Conservation (phyloP, 1,140 invertebrate species). For the Chironomus striatipennis region DNA sequence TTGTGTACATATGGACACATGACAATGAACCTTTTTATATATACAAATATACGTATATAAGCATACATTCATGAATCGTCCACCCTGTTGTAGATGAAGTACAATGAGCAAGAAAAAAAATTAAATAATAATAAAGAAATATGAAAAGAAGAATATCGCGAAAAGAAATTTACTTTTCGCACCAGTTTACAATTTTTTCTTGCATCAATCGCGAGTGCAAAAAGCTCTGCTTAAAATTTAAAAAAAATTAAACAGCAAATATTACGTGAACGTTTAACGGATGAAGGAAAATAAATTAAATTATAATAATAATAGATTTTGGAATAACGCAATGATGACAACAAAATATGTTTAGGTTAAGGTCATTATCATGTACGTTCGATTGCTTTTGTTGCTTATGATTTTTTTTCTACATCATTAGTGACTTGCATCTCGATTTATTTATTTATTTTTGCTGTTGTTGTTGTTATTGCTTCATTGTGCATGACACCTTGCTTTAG, state of each 20-base stretch:
- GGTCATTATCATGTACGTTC: conserved; percentile 22
- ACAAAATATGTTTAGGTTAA: conserved; percentile 23
- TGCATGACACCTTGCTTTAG: too few relatives aligned
- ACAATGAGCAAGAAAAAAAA: too few relatives aligned
- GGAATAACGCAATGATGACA: neutral
- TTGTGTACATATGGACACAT: neutral
- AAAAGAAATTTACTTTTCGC: neutral
- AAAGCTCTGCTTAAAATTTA: neutral
- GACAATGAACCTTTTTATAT: neutral
- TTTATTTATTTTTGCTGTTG: too few relatives aligned
- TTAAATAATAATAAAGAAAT: too few relatives aligned
- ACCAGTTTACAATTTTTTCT: neutral
- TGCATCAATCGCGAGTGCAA: neutral
- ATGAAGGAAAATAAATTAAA: neutral
- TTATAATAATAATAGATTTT: neutral
- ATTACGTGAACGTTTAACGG: neutral
- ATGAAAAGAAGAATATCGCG: neutral
- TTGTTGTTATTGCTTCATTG: too few relatives aligned
- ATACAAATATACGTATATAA: neutral
- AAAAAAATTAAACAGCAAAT: neutral
- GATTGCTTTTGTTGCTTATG: neutral
- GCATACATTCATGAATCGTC: too few relatives aligned
- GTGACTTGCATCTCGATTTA: neutral
- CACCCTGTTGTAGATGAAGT: too few relatives aligned
- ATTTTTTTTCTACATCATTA: neutral